A percentile compares a stretch with the other conserved stretches of the same genome.
These are phyloP conservation scores for Drosophila neocordata DNA, from an alignment of 1,140 invertebrate species.

Conservation along the genomic window DNA sequence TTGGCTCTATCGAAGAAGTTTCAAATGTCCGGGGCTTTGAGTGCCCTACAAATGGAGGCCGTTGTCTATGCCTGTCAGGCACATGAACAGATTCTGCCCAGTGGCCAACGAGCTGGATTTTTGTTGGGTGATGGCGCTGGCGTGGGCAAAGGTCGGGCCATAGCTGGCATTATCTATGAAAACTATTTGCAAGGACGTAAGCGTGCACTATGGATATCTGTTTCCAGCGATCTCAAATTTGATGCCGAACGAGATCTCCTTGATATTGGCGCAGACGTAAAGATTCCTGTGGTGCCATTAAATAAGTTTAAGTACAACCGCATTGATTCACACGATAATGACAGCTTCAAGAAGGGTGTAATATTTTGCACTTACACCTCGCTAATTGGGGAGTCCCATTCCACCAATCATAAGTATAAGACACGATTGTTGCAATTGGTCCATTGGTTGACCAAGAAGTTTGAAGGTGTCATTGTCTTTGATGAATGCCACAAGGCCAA, in stretches of 20 bases:
- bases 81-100: constrained; percentile 94
- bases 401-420: constrained; percentile 93
- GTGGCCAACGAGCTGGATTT: constrained; percentile 96
- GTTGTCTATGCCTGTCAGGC: constrained; percentile 98
- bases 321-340: constrained; percentile 95
- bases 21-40: constrained; percentile 92
- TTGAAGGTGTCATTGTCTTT: constrained; percentile 97
- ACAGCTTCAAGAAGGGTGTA: constrained; percentile 96
- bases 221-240: constrained; percentile 98
- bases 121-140: constrained; percentile 99
- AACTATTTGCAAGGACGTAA: constrained; percentile 96
- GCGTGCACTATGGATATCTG: constrained; percentile 97
- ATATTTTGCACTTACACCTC: constrained; percentile 99
- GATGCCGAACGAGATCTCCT: constrained; percentile 97
- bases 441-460: constrained; percentile 98
- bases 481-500: constrained; percentile 99
- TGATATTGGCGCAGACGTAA: constrained; percentile 94
- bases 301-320: constrained; percentile 98
- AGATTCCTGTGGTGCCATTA: constrained; percentile 88
- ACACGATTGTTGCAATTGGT: constrained; percentile 96
- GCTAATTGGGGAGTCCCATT: constrained; percentile 97
- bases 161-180: constrained; percentile 98
- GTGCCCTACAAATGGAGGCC: constrained; percentile 97
- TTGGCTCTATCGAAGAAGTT: constrained; percentile 92
- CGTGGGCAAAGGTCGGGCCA: constrained; percentile 99